Evolutionary conservation across 2,888 invertebrate species (phyloP), one percentile per base, ranked within the genome.

Genomic region (Eudasyphora cyanicolor): DNA sequence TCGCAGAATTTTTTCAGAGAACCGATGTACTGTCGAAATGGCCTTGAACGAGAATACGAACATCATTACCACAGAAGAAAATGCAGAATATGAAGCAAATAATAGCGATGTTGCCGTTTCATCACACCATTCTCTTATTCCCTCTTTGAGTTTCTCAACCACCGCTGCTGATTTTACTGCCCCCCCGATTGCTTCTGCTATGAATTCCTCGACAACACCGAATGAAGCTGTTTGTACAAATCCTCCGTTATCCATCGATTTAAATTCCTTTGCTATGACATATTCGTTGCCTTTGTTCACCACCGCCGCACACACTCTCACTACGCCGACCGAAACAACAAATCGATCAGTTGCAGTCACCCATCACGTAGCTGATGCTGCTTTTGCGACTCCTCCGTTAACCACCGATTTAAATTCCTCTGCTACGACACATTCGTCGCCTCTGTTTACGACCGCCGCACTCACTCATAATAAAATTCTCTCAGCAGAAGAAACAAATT

Each of bases 1-100:
- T 19, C 76, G 51, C 21, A 76, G 3, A 64, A 67, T 76, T 51
- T 64, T 64, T 64, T 32, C 24, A 27, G 49, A 8, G 27, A 69
- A 45, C 32, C 24, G 29, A 3, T 6, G 14, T n/a, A 29, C n/a
- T 6, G 6, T 57, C 2, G 21, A 57, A 8, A 10, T 8, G 21
- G 21, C 57, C 1, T 7, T 57, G 24, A 57, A 57, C 10, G 0
- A 57, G 8, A 35, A 5, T 10, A 5, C 35, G 35, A 35, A 35
- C 6, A n/a, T 35, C 6, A 35, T 35, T 35, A 10, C 10, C 10
- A 35, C 35, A 5, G 10, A 35, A 35, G 35, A 35, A 35, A 35
- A 10, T 10, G 5, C 35, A 35, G 10, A 10, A 35, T 35, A 35
- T 7, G 35, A 35, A 35, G 35, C 35, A 5, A 35, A 35, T 10